Conservation (phyloP, 1,140 invertebrate species). For the Lithobius niger region DNA sequence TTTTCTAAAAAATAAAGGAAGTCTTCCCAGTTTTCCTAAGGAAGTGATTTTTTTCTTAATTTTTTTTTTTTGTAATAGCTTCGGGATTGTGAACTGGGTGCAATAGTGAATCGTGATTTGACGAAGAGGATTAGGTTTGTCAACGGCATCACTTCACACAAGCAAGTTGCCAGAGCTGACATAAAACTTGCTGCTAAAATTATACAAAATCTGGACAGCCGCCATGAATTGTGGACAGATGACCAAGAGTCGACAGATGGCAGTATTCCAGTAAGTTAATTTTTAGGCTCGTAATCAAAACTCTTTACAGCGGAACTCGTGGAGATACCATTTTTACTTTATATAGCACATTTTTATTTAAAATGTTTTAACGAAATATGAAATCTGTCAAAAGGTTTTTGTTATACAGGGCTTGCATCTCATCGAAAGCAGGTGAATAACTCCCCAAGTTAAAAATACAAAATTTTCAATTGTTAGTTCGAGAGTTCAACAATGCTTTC, state of each 20-base stretch:
- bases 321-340: too few relatives aligned
- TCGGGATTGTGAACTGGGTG: conserved; percentile 81
- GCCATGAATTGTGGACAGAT: conserved; percentile 61
- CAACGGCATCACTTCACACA: conserved; percentile 83
- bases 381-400: too few relatives aligned
- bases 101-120: conserved; percentile 86
- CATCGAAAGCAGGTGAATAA: too few relatives aligned
- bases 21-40: conserved; percentile 7
- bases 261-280: not conserved
- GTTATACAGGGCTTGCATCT: too few relatives aligned
- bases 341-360: too few relatives aligned
- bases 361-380: too few relatives aligned
- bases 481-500: too few relatives aligned
- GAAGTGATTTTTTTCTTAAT: not conserved
- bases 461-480: too few relatives aligned
- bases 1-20: too few relatives aligned
- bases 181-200: conserved; percentile 88
- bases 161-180: conserved; percentile 77
- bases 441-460: too few relatives aligned
- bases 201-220: conserved; percentile 82
- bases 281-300: too few relatives aligned
- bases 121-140: conserved; percentile 81
- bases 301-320: too few relatives aligned
- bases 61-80: conserved; percentile 40
- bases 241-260: conserved; percentile 25